These are phyloP conservation scores for Hedychridium roseum DNA, from an alignment of 2,888 invertebrate genomes.

Conservation along the genomic window DNA sequence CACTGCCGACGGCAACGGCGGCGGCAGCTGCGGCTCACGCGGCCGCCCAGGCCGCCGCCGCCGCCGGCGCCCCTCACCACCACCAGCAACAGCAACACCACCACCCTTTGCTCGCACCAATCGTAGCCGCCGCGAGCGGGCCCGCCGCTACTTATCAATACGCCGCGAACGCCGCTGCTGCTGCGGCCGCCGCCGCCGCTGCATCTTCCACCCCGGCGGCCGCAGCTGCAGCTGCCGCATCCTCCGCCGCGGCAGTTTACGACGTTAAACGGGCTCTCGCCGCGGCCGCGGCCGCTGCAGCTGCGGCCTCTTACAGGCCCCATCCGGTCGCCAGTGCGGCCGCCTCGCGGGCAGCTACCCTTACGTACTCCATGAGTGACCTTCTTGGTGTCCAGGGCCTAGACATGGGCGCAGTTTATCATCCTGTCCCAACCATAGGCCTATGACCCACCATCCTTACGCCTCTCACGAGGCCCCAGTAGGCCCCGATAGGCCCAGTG, in stretches of 20 bases:
- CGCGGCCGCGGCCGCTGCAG: slow-evolving; percentile 65
- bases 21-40: slow-evolving; percentile 62
- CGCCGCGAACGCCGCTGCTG: slow-evolving; percentile 62
- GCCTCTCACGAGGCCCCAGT: slow-evolving; percentile 59
- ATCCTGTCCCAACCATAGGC: slow-evolving; percentile 75
- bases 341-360: slow-evolving; percentile 65
- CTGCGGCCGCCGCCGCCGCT: slow-evolving; percentile 61
- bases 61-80: slow-evolving; percentile 51
- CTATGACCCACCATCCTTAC: slow-evolving; percentile 71
- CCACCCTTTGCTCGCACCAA: slow-evolving; percentile 57
- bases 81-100: slow-evolving; percentile 49
- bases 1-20: slow-evolving; percentile 57
- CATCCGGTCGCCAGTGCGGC: slow-evolving; percentile 65
- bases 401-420: slow-evolving; percentile 76
- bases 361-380: slow-evolving; percentile 76
- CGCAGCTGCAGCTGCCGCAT: slow-evolving; percentile 33
- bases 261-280: slow-evolving; percentile 69
- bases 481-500: slow-evolving; percentile 16
- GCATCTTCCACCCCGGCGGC: slow-evolving; percentile 57
- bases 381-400: slow-evolving; percentile 76
- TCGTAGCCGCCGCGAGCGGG: slow-evolving; percentile 55
- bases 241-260: slow-evolving; percentile 52
- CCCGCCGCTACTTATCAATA: slow-evolving; percentile 56
- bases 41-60: slow-evolving; percentile 45
- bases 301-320: slow-evolving; percentile 69